These are phyloP conservation scores for Phortica magna DNA, from an alignment of 2,888 invertebrate species.

Conservation along the genomic window DNA sequence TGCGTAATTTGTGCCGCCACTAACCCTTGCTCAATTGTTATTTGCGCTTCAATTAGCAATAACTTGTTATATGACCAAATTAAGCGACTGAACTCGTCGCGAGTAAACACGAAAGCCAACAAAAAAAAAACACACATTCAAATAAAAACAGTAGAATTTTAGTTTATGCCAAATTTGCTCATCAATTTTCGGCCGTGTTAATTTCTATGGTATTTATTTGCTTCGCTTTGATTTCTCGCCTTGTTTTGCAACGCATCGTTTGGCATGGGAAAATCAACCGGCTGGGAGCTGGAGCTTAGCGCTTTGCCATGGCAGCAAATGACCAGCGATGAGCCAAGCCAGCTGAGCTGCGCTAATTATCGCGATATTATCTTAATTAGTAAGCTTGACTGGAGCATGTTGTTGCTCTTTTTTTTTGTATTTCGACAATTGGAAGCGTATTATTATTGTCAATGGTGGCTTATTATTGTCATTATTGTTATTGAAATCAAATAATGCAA, in stretches of 20 bases:
- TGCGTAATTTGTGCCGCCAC: constrained; percentile 6
- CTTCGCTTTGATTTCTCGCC: neutral
- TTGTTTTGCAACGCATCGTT: neutral
- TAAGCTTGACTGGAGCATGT: no score
- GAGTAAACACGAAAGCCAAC: neutral
- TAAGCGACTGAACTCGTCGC: constrained; percentile 23
- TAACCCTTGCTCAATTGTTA: constrained; percentile 40
- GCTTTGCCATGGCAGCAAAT: no score
- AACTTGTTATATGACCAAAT: constrained; percentile 71
- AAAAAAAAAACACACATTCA: neutral
- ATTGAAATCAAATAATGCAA: neutral
- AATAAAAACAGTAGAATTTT: neutral
- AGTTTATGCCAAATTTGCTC: neutral
- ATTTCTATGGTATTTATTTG: constrained; percentile 22
- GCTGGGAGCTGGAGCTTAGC: neutral
- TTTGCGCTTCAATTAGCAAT: constrained; percentile 70
- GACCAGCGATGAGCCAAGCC: no score
- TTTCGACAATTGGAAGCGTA: neutral
- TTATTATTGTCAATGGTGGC: neutral
- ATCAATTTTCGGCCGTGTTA: constrained; percentile 12
- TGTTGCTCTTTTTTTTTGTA: neutral
- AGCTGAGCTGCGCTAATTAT: no score
- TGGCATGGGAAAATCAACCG: constrained; percentile 23
- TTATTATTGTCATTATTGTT: neutral
- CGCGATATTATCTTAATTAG: no score